Base-by-base conservation (phyloP, 1,140 invertebrate species). In the Drosophila kepulauana region DNA sequence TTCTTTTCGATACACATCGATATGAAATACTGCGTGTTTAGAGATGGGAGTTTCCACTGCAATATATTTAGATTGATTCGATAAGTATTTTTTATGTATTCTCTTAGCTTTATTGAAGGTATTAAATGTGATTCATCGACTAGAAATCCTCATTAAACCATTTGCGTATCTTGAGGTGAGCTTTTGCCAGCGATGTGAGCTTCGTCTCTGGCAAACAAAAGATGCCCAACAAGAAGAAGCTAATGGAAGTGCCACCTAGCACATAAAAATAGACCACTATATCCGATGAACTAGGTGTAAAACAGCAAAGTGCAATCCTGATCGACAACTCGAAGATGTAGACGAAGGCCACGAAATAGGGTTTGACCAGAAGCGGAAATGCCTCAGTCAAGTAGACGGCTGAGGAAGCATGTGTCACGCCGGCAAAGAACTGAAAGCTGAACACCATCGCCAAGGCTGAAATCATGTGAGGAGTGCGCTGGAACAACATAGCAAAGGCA, bases 381-480 rank as follows among this genome's bases (percentile, higher is more conserved):
- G 87, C 91, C 28, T 92, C 91, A 0, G 87, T 86, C 10, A 92
- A 49, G 49, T 92, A 92, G 1, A 78, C 91, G 0, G 91, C 70
- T 2, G 84, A 89, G 11, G 84, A 73, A 11, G 81, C 78, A 33
- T 72, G 70, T 0, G 81, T 77, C 35, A 92, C 15, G 5, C 84
- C 69, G 3, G 78, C 61, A 33, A 89, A 86, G 11, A 92, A 78
- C 41, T 89, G 81, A 41, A 76, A 64, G 3, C 69, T 66, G 5
- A 92, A 78, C 0, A 92, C 45, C 41, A 91, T 52, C 30, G 52
- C 71, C n/a, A 92, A 4, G 0, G 86, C 78, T 0, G 75, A 41
- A 3, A 69, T 79, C 77, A 81, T 79, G 5, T 78, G 66, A 2
- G 49, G 51, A 1, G 58, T 54, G 0, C 65, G 33, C 5, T 79